A percentile compares a stretch with the other conserved stretches of the same genome.
Evolutionary conservation across 2,888 invertebrate species (phyloP).

Genomic region (Agonopterix arenella): DNA sequence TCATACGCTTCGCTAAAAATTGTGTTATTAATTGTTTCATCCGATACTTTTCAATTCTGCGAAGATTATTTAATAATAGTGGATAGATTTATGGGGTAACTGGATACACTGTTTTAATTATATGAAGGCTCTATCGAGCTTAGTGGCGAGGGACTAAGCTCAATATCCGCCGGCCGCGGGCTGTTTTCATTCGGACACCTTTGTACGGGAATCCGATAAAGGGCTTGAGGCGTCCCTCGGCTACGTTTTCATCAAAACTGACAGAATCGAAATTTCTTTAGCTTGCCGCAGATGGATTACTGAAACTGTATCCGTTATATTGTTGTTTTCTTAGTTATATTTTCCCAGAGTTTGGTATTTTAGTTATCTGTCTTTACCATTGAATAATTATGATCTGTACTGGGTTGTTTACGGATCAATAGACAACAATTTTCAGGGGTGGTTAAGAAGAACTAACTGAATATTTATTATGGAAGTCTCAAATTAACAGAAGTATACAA

Average conservation of each 20-base stretch:
- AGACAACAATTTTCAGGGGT: no score
- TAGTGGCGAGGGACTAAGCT: conserved; percentile 18
- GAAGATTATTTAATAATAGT: conserved; percentile 18
- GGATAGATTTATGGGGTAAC: conserved; percentile 25
- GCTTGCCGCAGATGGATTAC: conserved; percentile 7
- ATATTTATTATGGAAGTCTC: no score
- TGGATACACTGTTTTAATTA: conserved; percentile 30
- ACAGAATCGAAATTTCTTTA: conserved; percentile 14
- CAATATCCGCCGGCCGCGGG: conserved; percentile 36
- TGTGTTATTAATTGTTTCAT: no score
- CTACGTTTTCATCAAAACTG: conserved; percentile 21
- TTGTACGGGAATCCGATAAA: conserved; percentile 32
- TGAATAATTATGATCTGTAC: no score
- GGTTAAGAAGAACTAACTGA: no score
- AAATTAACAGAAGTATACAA: no score
- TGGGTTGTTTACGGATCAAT: no score
- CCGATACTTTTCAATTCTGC: not conserved
- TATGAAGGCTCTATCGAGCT: conserved; percentile 23
- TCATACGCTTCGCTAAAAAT: no score
- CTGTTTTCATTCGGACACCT: conserved; percentile 36
- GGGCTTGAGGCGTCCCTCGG: conserved; percentile 19
- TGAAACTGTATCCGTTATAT: conserved; percentile 10
- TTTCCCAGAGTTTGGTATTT: no score
- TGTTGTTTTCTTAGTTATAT: not conserved
- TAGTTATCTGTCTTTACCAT: no score